Conservation (phyloP, 2,888 invertebrate species). For the Aporophyla nigra region DNA sequence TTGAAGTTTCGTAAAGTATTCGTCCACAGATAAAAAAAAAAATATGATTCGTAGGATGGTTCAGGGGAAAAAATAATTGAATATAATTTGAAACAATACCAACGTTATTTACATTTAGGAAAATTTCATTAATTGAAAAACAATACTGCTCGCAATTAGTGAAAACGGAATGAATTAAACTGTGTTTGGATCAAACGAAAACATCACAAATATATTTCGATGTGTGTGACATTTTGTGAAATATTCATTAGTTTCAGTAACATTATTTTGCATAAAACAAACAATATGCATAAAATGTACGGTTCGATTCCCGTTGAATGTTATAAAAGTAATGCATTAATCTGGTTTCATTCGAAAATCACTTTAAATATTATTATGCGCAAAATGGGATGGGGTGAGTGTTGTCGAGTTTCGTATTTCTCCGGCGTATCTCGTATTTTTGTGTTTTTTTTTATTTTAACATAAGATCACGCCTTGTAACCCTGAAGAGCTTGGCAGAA, state of each 20-base stretch:
- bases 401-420: not conserved
- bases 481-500: too few species aligned
- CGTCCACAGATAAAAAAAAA: slow-evolving; percentile 2
- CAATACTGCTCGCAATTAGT: not conserved
- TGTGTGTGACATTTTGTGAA: not conserved
- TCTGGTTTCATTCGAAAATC: not conserved
- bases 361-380: not conserved
- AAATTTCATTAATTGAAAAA: slow-evolving; percentile 2
- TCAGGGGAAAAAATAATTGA: not conserved
- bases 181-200: not conserved
- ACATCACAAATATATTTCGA: not conserved
- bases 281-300: not conserved
- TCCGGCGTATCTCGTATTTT: too few species aligned
- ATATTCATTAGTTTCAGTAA: not conserved
- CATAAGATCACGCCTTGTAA: too few species aligned
- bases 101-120: not conserved
- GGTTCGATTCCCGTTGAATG: not conserved
- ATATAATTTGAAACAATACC: not conserved
- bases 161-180: not conserved
- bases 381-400: not conserved
- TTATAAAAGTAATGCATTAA: not conserved
- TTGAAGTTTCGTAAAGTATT: slow-evolving; percentile 5
- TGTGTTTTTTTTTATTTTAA: too few species aligned
- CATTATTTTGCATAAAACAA: too few species aligned
- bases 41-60: not conserved